These are phyloP conservation scores for Aplodontia rufa DNA, from an alignment of 2,113 vertebrate species.

Conservation along the genomic window DNA sequence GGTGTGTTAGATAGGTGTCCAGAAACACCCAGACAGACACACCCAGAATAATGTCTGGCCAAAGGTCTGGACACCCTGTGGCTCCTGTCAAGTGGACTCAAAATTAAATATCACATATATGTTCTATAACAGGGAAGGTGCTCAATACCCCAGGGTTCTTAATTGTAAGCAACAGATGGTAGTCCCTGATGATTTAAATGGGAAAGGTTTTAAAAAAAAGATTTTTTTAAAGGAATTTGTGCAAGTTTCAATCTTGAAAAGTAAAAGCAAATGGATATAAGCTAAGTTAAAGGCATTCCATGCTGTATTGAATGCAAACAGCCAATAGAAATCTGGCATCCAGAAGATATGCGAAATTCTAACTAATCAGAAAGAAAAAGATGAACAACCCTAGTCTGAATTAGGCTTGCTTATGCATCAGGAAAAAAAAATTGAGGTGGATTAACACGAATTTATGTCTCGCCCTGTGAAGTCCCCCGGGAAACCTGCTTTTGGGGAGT, in stretches of 20 bases:
- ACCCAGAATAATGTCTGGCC: neutral
- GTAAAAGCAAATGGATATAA: neutral
- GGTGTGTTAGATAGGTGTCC: too few species aligned
- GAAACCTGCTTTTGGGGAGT: neutral
- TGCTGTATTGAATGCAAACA: neutral
- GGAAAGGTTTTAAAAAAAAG: neutral
- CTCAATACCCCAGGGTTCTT: neutral
- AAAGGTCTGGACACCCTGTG: neutral
- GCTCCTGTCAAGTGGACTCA: neutral
- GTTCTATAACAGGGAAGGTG: neutral
- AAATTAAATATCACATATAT: neutral
- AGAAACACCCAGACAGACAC: neutral
- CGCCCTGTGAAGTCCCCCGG: neutral
- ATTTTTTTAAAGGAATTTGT: neutral
- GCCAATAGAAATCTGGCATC: neutral
- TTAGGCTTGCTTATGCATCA: neutral
- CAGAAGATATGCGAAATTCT: neutral
- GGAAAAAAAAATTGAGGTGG: neutral
- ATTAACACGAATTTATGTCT: neutral
- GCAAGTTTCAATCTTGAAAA: neutral
- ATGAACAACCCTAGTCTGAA: neutral
- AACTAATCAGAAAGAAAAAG: neutral
- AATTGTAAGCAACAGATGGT: neutral
- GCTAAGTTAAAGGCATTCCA: neutral
- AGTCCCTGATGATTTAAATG: neutral